Conservation (phyloP, 2,888 invertebrate genomes). For the Drosophila melanosoma region DNA sequence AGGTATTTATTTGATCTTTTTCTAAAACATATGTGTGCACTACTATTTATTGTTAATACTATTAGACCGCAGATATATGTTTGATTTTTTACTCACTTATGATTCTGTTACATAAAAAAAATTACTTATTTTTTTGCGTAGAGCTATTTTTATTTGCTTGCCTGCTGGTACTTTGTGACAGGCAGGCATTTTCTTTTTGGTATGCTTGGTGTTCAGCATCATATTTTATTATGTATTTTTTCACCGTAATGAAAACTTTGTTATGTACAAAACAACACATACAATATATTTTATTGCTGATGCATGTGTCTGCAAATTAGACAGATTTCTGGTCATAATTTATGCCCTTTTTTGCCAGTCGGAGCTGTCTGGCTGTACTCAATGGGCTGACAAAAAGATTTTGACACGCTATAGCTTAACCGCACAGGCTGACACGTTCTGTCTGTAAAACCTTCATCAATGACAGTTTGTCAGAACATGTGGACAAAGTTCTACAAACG, state of each 20-base stretch:
- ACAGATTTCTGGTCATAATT: conserved; percentile 66
- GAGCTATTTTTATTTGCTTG: conserved; percentile 27
- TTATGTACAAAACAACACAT: conserved; percentile 29
- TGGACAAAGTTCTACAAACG: conserved; percentile 25
- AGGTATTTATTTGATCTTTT: neutral
- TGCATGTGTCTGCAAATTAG: conserved; percentile 35
- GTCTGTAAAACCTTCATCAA: conserved; percentile 53
- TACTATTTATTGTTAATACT: conserved; percentile 24
- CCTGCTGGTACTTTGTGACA: conserved; percentile 14
- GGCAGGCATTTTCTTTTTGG: neutral
- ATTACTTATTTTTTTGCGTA: conserved; percentile 48
- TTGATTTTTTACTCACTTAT: conserved; percentile 2
- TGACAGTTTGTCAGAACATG: conserved; percentile 39
- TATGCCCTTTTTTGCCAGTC: conserved; percentile 24
- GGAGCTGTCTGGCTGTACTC: conserved; percentile 25
- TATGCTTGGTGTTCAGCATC: conserved; percentile 29
- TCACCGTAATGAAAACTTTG: conserved; percentile 54
- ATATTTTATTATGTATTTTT: conserved; percentile 72
- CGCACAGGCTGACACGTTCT: conserved; percentile 29
- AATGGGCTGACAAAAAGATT: conserved; percentile 59
- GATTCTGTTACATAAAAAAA: conserved; percentile 45
- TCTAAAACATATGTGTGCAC: neutral
- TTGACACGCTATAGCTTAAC: conserved; percentile 57
- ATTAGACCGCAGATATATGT: conserved; percentile 44
- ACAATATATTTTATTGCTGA: conserved; percentile 61